Evolutionary conservation across 2,888 invertebrate genomes (phyloP).

Genomic region (Harpagoxenus sublaevis): DNA sequence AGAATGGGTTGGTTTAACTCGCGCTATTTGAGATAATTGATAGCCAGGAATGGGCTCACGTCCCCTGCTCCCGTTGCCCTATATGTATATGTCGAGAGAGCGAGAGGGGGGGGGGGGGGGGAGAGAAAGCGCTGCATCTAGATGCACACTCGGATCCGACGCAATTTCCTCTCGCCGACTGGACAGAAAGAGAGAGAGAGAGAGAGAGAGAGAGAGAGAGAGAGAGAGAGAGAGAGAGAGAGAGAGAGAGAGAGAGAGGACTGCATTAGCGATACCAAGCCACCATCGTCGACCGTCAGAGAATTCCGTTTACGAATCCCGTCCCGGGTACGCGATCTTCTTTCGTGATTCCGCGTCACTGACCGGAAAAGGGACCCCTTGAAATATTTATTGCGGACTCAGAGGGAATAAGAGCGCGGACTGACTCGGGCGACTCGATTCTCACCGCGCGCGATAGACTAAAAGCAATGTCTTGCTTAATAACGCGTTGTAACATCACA

Average conservation of each 20-base stretch:
- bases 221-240: too few species aligned
- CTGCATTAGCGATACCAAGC: slow-evolving; percentile 79
- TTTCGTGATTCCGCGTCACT: slow-evolving; percentile 60
- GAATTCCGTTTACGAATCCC: slow-evolving; percentile 42
- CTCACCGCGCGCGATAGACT: neutral
- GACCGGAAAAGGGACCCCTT: slow-evolving; percentile 39
- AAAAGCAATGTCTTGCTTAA: slow-evolving; percentile 42
- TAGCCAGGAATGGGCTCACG: slow-evolving; percentile 76
- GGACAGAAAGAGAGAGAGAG: slow-evolving; percentile 67
- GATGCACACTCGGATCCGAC: slow-evolving; percentile 68
- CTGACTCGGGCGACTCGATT: slow-evolving; percentile 17
- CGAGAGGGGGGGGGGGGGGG: neutral
- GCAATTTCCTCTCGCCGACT: slow-evolving; percentile 80
- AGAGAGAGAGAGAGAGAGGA: slow-evolving; percentile 71
- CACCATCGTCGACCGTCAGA: slow-evolving; percentile 63
- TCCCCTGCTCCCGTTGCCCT: slow-evolving; percentile 60
- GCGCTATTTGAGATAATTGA: slow-evolving; percentile 83
- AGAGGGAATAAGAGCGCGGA: slow-evolving; percentile 6
- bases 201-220: slow-evolving; percentile 73
- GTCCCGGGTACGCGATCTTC: slow-evolving; percentile 59
- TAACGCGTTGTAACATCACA: slow-evolving; percentile 31
- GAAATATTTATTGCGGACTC: slow-evolving; percentile 64
- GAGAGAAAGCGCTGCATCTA: slow-evolving; percentile 48
- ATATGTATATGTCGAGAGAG: slow-evolving; percentile 58
- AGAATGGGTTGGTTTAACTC: slow-evolving; percentile 81